Evolutionary conservation across 2,797 vertebrate species (phyloP).

Genomic region (Micrastur ruficollis): DNA sequence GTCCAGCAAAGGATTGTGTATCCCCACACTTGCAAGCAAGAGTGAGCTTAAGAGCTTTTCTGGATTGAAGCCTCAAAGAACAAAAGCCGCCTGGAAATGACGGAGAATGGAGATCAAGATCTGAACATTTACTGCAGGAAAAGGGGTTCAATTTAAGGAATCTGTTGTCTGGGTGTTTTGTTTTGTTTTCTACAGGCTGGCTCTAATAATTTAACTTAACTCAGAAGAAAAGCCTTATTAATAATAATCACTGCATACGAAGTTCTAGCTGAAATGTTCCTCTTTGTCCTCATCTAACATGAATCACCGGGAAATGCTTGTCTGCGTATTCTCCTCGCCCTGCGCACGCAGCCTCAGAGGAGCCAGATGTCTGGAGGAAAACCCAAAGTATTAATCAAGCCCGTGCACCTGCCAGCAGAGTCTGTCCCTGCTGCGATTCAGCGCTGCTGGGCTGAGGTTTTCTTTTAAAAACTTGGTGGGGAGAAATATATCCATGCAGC

Average conservation of each 20-base stretch:
- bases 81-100: background rate
- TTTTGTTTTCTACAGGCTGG: background rate
- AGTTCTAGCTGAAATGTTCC: background rate
- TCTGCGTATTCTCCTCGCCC: background rate
- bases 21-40: background rate
- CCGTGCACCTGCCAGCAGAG: background rate
- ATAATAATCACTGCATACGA: background rate
- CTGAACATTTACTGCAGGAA: background rate
- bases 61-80: background rate
- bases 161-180: background rate
- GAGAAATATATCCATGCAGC: background rate
- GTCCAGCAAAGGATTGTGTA: background rate
- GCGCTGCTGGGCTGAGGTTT: background rate
- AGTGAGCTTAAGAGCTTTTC: conserved; percentile 16
- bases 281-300: background rate
- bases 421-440: background rate
- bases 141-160: background rate
- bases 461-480: background rate
- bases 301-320: background rate
- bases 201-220: background rate
- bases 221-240: conserved; percentile 1
- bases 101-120: background rate
- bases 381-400: background rate
- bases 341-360: background rate
- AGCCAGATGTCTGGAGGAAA: conserved; percentile 55